phyloP scores from a whole-genome alignment of 2,113 vertebrate genomes.

The Poeciliopsis turrubarensis region DNA sequence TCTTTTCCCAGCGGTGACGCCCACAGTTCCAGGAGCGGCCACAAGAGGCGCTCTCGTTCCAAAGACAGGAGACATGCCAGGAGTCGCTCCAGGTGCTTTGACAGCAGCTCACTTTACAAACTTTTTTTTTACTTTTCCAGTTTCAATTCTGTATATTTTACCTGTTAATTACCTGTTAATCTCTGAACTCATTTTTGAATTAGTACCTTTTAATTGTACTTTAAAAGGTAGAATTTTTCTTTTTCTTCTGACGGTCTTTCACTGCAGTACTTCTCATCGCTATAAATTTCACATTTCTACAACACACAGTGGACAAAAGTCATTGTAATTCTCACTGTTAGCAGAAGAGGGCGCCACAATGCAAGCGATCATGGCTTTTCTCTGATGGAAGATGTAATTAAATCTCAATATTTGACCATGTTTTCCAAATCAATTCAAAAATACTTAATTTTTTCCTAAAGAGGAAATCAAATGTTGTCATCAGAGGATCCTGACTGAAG shows the following conservation, averaged over 20 bases:
- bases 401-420: not conserved
- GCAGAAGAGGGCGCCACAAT: constrained; percentile 17
- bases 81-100: constrained; percentile 84
- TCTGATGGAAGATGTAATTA: not conserved
- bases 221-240: too few species aligned
- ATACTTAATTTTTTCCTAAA: too few species aligned
- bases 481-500: too few species aligned
- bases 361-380: not conserved
- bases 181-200: too few species aligned
- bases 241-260: too few species aligned
- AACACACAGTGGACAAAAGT: too few species aligned
- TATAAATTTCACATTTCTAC: too few species aligned
- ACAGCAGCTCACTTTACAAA: not conserved
- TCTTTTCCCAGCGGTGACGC: constrained; percentile 81
- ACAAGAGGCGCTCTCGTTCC: constrained; percentile 88
- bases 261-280: not conserved
- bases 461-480: too few species aligned
- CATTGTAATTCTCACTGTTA: not conserved
- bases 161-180: too few species aligned
- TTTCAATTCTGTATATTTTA: not conserved
- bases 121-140: not conserved
- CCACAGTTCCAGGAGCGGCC: constrained; percentile 82
- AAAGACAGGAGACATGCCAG: constrained; percentile 84
- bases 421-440: not conserved
- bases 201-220: too few species aligned